Evolutionary conservation across 2,797 vertebrate species (phyloP).

Genomic region (Gymnopithys bicolor): DNA sequence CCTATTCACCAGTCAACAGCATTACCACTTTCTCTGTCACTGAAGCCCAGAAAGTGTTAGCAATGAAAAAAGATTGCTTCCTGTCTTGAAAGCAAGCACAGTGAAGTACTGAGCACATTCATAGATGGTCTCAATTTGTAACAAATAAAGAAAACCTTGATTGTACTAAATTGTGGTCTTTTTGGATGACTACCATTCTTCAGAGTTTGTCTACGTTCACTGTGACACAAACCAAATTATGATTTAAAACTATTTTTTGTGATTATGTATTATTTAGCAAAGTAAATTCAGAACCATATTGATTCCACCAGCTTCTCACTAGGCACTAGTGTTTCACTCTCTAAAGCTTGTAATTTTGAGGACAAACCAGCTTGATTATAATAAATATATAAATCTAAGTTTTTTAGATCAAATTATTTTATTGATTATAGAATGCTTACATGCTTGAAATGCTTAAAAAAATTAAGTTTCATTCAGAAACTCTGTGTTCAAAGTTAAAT

Average conservation of each 20-base stretch:
- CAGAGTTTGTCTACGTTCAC: background rate
- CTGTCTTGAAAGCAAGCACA: background rate
- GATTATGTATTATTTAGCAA: background rate
- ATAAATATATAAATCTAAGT: background rate
- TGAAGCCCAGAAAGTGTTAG: background rate
- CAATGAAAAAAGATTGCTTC: background rate
- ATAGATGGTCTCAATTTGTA: background rate
- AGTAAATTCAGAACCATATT: background rate
- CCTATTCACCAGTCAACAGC: background rate
- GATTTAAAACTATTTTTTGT: background rate
- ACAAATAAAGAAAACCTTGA: background rate
- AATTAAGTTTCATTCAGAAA: background rate
- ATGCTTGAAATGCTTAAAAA: background rate
- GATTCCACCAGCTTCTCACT: background rate
- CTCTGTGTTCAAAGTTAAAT: background rate
- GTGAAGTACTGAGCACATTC: background rate
- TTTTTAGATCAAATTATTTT: background rate
- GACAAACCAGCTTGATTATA: background rate
- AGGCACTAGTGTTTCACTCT: background rate
- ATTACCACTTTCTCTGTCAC: background rate
- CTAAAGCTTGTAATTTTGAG: background rate
- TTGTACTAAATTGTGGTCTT: background rate
- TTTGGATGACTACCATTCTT: background rate
- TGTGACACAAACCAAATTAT: background rate
- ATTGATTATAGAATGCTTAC: background rate